Evolutionary conservation across 2,797 vertebrate species (phyloP).

Genomic region (Diglossa cyanea): DNA sequence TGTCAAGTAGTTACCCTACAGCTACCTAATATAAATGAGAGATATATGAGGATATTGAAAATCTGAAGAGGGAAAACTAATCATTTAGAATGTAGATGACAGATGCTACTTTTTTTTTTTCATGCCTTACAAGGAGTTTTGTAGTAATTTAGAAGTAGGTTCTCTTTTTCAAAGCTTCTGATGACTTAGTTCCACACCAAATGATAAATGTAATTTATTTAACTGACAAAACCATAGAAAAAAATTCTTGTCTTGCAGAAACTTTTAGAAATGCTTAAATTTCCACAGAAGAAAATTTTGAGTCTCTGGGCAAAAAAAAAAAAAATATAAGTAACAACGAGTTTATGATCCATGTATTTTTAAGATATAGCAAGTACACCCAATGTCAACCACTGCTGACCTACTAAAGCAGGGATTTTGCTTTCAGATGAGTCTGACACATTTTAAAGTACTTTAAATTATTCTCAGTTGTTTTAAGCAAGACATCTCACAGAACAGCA

Average conservation of each 20-base stretch:
- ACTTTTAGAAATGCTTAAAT: neutral
- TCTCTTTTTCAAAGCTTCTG: neutral
- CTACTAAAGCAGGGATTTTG: neutral
- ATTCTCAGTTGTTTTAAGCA: neutral
- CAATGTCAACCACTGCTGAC: neutral
- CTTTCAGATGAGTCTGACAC: neutral
- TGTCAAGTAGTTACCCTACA: neutral
- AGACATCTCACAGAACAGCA: neutral
- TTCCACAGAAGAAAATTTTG: neutral
- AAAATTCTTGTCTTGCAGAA: neutral
- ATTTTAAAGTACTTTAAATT: neutral
- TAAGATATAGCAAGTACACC: neutral
- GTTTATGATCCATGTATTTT: neutral
- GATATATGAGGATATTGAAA: neutral
- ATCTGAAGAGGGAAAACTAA: neutral
- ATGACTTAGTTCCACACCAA: neutral
- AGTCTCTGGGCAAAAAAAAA: neutral
- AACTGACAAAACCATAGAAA: neutral
- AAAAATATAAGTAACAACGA: neutral
- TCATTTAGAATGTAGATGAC: neutral
- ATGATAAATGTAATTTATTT: neutral
- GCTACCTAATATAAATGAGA: neutral
- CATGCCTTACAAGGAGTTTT: neutral
- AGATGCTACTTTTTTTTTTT: neutral
- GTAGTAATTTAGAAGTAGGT: neutral